Conservation (phyloP, 2,888 invertebrate genomes). For the Archips crataeganus region DNA sequence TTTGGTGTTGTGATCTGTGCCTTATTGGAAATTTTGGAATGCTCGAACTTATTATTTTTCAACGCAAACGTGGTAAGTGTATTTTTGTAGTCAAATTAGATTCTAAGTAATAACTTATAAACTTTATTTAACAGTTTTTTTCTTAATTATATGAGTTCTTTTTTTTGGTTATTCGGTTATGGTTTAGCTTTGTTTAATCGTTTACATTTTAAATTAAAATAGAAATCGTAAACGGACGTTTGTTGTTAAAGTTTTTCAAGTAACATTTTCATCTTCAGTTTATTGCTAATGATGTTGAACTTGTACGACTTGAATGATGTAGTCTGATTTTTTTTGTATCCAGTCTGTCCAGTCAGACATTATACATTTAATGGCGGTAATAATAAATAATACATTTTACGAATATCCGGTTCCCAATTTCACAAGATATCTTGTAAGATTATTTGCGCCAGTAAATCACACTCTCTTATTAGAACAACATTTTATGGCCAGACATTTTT, state of each 20-base stretch:
- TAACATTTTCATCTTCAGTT: too few species aligned
- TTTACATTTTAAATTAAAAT: too few species aligned
- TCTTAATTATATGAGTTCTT: neutral
- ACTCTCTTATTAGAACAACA: neutral
- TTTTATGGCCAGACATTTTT: too few species aligned
- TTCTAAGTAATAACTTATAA: neutral
- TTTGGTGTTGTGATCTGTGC: slow-evolving; percentile 57
- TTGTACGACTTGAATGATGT: too few species aligned
- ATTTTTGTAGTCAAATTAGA: neutral
- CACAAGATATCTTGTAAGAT: neutral
- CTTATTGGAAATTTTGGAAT: slow-evolving; percentile 59
- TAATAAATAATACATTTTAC: neutral
- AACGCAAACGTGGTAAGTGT: slow-evolving; percentile 50
- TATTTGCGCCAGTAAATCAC: neutral
- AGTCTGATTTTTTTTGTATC: too few species aligned
- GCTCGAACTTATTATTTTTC: slow-evolving; percentile 47
- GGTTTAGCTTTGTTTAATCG: neutral
- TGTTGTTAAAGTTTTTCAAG: too few species aligned
- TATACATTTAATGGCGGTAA: too few species aligned
- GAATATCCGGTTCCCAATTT: too few species aligned
- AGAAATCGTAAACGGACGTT: too few species aligned
- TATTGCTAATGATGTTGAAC: too few species aligned
- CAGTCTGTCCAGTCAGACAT: too few species aligned
- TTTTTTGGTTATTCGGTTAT: too few species aligned
- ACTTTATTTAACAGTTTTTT: neutral